Evolutionary conservation across 1,140 invertebrate genomes (phyloP).

Genomic region (Aphelenchoides fujianensis): DNA sequence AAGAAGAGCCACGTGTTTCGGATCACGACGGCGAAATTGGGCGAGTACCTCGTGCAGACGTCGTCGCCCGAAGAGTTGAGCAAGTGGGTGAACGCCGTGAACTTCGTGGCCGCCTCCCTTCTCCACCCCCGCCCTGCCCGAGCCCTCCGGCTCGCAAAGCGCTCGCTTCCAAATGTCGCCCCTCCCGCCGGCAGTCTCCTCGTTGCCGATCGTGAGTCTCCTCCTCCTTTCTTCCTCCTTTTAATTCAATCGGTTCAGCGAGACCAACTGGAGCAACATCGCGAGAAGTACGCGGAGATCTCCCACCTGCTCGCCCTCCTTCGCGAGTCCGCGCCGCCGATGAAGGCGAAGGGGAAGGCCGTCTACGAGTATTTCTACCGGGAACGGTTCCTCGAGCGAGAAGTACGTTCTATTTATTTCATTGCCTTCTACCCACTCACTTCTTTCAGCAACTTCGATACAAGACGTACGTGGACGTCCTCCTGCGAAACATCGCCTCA

Average conservation of each 20-base stretch:
- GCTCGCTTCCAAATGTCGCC: constrained; percentile 32
- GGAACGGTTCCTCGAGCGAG: constrained; percentile 53
- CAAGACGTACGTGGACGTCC: constrained; percentile 33
- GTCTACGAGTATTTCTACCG: constrained; percentile 59
- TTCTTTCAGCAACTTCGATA: constrained; percentile 38
- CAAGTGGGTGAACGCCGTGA: constrained; percentile 80
- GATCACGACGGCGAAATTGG: constrained; percentile 88
- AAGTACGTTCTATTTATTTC: constrained; percentile 41
- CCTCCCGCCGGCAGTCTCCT: constrained; percentile 32
- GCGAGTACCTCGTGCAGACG: constrained; percentile 94
- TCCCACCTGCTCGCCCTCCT: constrained; percentile 31
- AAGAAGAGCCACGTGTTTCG: constrained; percentile 96
- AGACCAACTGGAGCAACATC: constrained; percentile 49
- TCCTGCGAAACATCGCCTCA: constrained; percentile 1
- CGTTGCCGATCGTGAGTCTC: constrained; percentile 44
- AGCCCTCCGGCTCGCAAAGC: constrained; percentile 30
- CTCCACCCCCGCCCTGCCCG: constrained; percentile 86
- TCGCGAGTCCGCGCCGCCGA: constrained; percentile 44
- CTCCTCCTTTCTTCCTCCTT: constrained; percentile 19
- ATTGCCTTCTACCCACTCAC: too few relatives aligned
- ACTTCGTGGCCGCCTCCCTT: constrained; percentile 89
- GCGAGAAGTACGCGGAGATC: constrained; percentile 48
- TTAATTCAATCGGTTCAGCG: constrained; percentile 36
- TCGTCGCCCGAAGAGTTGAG: constrained; percentile 90
- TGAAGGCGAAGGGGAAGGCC: constrained; percentile 50